Conservation (phyloP, 2,113 vertebrate genomes). For the Austrofundulus limnaeus region DNA sequence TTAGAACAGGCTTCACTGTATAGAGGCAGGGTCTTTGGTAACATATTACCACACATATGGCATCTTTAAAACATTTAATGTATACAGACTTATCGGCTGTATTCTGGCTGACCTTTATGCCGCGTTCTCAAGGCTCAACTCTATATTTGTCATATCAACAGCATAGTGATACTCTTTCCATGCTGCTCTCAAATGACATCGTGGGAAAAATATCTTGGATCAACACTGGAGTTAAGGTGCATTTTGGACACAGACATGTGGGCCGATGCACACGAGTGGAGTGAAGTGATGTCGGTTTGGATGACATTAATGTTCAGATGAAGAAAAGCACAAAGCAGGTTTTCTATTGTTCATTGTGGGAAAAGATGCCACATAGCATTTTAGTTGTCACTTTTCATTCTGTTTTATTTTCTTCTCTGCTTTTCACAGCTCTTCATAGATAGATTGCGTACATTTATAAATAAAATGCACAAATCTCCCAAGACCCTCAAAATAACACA, state of each 20-base stretch:
- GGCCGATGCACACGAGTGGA: conserved; percentile 18
- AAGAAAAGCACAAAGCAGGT: background rate
- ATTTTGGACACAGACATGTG: conserved; percentile 61
- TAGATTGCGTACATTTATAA: conserved; percentile 6
- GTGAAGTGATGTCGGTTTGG: background rate
- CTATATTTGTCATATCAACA: conserved; percentile 80
- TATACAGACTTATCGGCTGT: conserved; percentile 58
- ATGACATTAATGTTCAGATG: conserved; percentile 2
- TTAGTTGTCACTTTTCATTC: background rate
- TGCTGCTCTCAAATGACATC: conserved; percentile 71
- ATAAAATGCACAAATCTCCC: background rate
- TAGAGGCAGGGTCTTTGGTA: conserved; percentile 25
- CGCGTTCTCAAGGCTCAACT: conserved; percentile 68
- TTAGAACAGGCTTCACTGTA: conserved; percentile 36
- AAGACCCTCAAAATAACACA: conserved; percentile 1
- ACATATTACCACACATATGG: conserved; percentile 37
- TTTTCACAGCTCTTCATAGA: background rate
- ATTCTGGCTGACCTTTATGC: conserved; percentile 73
- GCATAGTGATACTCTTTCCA: conserved; percentile 70
- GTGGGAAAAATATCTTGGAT: conserved; percentile 68
- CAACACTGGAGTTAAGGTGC: conserved; percentile 57
- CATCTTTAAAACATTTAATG: conserved; percentile 47
- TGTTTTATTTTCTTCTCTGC: conserved; percentile 1
- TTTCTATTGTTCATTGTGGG: background rate
- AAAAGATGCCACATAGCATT: background rate